phyloP scores from a whole-genome alignment of 2,113 vertebrate genomes.

The Apeltes quadracus region DNA sequence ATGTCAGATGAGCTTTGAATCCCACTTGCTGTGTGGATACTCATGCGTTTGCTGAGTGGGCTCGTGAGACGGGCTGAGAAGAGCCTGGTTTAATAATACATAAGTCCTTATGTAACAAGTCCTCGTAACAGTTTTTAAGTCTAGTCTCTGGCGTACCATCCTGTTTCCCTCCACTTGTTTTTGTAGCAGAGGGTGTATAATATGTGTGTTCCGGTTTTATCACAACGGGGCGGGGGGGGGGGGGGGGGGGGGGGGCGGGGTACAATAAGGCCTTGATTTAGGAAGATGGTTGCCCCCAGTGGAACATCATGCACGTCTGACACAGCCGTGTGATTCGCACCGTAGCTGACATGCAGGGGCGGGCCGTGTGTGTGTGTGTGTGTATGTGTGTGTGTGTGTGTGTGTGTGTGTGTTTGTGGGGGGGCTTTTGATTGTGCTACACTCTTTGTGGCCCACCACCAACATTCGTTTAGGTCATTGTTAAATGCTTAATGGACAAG shows the following conservation, averaged over 20 bases:
- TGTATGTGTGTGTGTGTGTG: no score
- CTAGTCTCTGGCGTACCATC: constrained; percentile 34
- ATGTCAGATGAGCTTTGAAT: neutral
- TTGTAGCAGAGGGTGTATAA: constrained; percentile 22
- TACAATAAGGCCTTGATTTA: no score
- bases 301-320: constrained; percentile 22
- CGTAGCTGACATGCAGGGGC: neutral
- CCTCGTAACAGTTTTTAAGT: constrained; percentile 47
- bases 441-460: neutral
- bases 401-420: no score
- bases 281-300: constrained; percentile 34
- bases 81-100: constrained; percentile 16
- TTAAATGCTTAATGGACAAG: constrained; percentile 24
- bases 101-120: constrained; percentile 44
- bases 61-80: constrained; percentile 2
- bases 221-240: no score
- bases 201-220: no score
- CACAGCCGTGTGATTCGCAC: constrained; percentile 20
- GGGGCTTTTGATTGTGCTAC: neutral
- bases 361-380: no score
- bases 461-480: constrained; percentile 1
- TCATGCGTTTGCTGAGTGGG: neutral
- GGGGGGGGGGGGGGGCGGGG: no score
- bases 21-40: neutral
- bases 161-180: constrained; percentile 26